These are phyloP conservation scores for Campoletis raptor DNA, from an alignment of 2,888 invertebrate species.

Conservation along the genomic window DNA sequence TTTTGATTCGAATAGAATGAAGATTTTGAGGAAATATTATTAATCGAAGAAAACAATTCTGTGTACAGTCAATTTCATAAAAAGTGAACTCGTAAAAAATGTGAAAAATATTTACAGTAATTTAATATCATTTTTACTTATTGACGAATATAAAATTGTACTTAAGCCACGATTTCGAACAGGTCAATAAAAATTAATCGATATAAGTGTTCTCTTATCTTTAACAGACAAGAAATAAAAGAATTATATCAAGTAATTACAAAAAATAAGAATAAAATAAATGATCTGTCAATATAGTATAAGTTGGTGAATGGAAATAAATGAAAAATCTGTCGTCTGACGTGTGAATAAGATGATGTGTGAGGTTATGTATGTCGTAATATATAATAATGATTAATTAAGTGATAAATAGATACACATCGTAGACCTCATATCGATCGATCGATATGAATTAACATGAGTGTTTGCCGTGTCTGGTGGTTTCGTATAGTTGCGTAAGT, in stretches of 20 bases:
- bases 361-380: background rate
- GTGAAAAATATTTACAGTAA: no score
- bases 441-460: conserved; percentile 10
- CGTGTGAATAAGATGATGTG: background rate
- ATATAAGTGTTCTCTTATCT: background rate
- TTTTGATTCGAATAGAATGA: no score
- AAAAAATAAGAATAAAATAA: background rate
- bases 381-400: conserved; percentile 15
- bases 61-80: no score
- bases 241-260: background rate
- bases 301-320: background rate
- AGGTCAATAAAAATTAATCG: background rate
- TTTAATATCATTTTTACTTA: background rate
- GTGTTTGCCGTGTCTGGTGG: conserved; percentile 19
- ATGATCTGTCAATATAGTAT: background rate
- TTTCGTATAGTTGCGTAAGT: conserved; percentile 37
- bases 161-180: background rate
- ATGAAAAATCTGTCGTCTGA: background rate
- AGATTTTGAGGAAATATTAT: no score
- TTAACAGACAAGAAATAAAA: background rate
- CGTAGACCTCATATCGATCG: background rate
- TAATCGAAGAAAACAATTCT: no score
- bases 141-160: background rate
- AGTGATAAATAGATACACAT: background rate
- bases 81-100: no score